A percentile compares a stretch with the other conserved stretches of the same genome.
Conservation (phyloP, 2,888 invertebrate species). For the Heliconius hortense region DNA sequence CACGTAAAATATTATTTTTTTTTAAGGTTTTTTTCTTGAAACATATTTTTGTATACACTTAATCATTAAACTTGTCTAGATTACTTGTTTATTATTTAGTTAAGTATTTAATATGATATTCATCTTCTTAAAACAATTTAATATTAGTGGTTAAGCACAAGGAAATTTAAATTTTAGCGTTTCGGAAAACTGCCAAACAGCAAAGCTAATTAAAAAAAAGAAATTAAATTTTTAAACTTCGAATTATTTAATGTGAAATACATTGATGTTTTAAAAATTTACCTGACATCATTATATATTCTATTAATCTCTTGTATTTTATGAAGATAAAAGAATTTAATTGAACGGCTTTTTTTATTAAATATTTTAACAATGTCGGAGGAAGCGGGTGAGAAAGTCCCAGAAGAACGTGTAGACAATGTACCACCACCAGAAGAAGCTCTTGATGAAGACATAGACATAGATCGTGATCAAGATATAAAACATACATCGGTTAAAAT, state of each 20-base stretch:
- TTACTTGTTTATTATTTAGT: too few relatives aligned
- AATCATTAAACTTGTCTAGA: too few relatives aligned
- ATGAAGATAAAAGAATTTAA: slow-evolving; percentile 31
- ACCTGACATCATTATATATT: neutral
- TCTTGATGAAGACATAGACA: slow-evolving; percentile 29
- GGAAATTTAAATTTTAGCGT: too few relatives aligned
- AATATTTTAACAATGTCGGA: slow-evolving; percentile 49
- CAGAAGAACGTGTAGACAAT: slow-evolving; percentile 41
- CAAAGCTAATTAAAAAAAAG: neutral
- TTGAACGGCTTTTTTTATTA: slow-evolving; percentile 26
- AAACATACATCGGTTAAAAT: slow-evolving; percentile 52
- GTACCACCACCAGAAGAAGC: slow-evolving; percentile 39
- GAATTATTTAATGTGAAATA: neutral
- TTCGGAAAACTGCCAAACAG: too few relatives aligned
- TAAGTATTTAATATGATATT: too few relatives aligned
- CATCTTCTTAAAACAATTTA: too few relatives aligned
- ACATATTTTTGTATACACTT: too few relatives aligned
- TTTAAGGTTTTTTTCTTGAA: too few relatives aligned
- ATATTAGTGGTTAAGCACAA: too few relatives aligned
- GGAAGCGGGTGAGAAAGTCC: slow-evolving; percentile 50
- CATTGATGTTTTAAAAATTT: neutral
- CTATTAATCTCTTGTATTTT: neutral
- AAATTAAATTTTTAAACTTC: slow-evolving; percentile 17
- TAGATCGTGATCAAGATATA: slow-evolving; percentile 49
- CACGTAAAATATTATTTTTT: too few relatives aligned